Percentiles rank a stretch among this genome's conserved stretches.
Evolutionary conservation across 2,888 invertebrate species (phyloP).

Genomic region (Dryocosmus kuriphilus): DNA sequence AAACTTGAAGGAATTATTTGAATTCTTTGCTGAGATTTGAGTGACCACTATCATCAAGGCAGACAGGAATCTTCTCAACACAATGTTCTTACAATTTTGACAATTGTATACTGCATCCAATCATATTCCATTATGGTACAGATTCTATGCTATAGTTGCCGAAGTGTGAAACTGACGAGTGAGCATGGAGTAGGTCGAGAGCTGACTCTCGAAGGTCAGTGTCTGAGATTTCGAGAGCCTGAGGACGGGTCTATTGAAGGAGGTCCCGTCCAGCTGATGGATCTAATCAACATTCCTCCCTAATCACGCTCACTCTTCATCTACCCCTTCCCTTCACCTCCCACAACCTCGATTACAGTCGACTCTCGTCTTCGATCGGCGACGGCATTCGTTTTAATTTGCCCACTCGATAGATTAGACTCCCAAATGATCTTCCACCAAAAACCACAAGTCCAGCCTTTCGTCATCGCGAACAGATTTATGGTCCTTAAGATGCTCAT

Average conservation of each 20-base stretch:
- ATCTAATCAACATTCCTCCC: slow-evolving; percentile 78
- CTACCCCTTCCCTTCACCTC: slow-evolving; percentile 47
- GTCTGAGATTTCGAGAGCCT: slow-evolving; percentile 60
- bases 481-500: not conserved
- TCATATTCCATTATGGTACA: not conserved
- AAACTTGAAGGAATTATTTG: too few species aligned
- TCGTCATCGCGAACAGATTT: slow-evolving; percentile 32
- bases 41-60: too few species aligned
- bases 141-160: not conserved
- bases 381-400: slow-evolving; percentile 48
- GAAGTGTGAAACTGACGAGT: slow-evolving; percentile 40
- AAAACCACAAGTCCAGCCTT: slow-evolving; percentile 9
- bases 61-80: too few species aligned
- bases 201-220: slow-evolving; percentile 60
- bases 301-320: slow-evolving; percentile 69
- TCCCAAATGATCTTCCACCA: slow-evolving; percentile 66
- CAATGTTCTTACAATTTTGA: too few species aligned
- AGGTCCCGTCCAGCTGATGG: slow-evolving; percentile 72
- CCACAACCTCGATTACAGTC: slow-evolving; percentile 48
- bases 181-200: slow-evolving; percentile 52
- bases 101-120: too few species aligned
- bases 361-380: slow-evolving; percentile 40
- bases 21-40: too few species aligned
- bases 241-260: slow-evolving; percentile 49
- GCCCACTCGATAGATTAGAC: slow-evolving; percentile 71